Evolutionary conservation across 2,888 invertebrate species (phyloP), one percentile per base, ranked within the genome.

Genomic region (Conus canariensis): DNA sequence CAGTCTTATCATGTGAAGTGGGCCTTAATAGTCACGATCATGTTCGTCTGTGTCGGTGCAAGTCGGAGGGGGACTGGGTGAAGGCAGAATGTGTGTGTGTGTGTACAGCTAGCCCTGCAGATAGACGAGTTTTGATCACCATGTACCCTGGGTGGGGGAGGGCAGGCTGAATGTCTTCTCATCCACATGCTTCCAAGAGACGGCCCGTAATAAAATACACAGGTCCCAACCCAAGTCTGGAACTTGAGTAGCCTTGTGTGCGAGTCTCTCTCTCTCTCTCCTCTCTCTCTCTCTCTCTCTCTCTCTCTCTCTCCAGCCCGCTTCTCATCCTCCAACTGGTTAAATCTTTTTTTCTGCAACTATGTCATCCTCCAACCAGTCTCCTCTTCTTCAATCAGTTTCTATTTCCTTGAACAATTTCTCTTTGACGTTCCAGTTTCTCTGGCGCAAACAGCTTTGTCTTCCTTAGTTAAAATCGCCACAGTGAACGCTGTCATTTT

Each of bases 221-320:
- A 80, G 30, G 80, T 80, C 80, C 80, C 80, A 80, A 16, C 30
- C 10, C 4, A 3, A 25, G 80, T 30, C 19, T 16, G 80, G 30
- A 45, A 45, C 45, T 45, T 45, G 45, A 45, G 3, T 12, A 14
- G 80, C 22, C 3, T 80, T 30, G 80, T 80, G 80, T 80, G 80
- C 12, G 16, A 16, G 80, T 45, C 30, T 80, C 74, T 22, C n/a
- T 74, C 25, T 74, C 4, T 74, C 70, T 74, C n/a, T 74, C 70
- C 2, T n/a, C n/a, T 74, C 70, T 74, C 70, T 74, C n/a, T 74
- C n/a, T 74, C n/a, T 74, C 74, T 74, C 74, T 74, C 74, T 74
- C 74, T n/a, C n/a, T 74, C 74, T 74, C 74, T 74, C 74, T 74
- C 74, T 25, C n/a, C 7, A 45, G 45, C 45, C 45, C 45, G 45